Base-by-base conservation (phyloP, 2,113 vertebrate genomes). In the Baryphthengus martii region DNA sequence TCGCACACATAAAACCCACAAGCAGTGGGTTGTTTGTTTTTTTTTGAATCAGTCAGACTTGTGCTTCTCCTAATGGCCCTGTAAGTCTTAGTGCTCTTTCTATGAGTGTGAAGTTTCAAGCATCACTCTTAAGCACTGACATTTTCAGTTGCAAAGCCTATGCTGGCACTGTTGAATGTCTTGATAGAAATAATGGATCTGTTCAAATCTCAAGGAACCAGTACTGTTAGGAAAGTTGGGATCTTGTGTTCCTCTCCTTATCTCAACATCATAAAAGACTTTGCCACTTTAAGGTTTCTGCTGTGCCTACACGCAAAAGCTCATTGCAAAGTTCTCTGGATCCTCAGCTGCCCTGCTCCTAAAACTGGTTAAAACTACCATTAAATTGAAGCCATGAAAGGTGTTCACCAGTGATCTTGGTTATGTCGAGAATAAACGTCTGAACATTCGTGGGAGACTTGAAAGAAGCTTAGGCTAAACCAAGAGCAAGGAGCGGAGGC, bases 121-220 rank as follows among this genome's bases (percentile, higher is more conserved):
- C 4, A 1, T 59, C 15, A 10, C n/a, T 40, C 56, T 73, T n/a
- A 24, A 0, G 3, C 5, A 1, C 6, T 55, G 65, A 10, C 26
- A 47, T 52, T 74, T 83, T 29, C 33, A 37, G 25, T 6, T 63
- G 29, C 53, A 44, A 78, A 52, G 37, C 13, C 47, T 52, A 19
- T 17, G 47, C 61, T 67, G 78, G 37, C 11, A 17, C 25, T 62
- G 9, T 4, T 28, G 35, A 39, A 14, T 11, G 14, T n/a, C 77
- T 56, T 2, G 0, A 40, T 28, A 67, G 4, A 56, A 50, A 73
- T 8, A 31, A 73, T 0, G 0, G 23, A 67, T 44, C 37, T 66
- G 53, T 56, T 56, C 33, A 26, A 31, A 66, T 23, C 35, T 39
- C 21, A 11, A n/a, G 17, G 37, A 78, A 58, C 20, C 53, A 73